Base-by-base conservation (phyloP, 2,888 invertebrate species). In the Pycnomerus fuliginosus region DNA sequence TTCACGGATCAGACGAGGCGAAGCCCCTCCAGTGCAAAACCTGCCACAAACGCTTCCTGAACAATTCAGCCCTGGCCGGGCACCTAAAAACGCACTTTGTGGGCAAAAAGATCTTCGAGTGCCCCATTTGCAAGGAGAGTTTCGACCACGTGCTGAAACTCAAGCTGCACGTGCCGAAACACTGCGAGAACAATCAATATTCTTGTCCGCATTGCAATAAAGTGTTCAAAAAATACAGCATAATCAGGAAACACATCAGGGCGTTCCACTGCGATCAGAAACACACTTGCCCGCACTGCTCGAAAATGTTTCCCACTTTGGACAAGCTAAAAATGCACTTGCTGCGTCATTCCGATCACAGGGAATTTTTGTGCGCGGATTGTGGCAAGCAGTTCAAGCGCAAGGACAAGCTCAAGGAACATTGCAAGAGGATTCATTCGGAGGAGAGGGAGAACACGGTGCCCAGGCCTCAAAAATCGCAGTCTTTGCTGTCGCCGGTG, bases 371-470 rank as follows among this genome's bases (percentile, higher is more conserved):
- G 49, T 90, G 90, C 62, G 80, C 84, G 2, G 79, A 82, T 60
- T 89, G 90, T 67, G 86, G 85, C 0, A 83, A 84, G 54, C 84
- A 84, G 64, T 89, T 88, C 65, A 87, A 87, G 61, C 75, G 88
- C 14, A 87, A 86, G 58, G 85, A 85, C 59, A 85, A 85, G 62
- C 69, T 88, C 32, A 81, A 81, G 53, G 85, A 85, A 55, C 88
- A 88, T 62, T 81, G 82, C 62, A 83, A 82, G 51, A 73, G 83
- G 40, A 79, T 83, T 74, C 86, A 87, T 66, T 61, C 63, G 0
- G 69, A 65, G 29, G 70, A 71, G 34, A 50, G 67, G 13, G 68
- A 68, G 47, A 78, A 78, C 40, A 72, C 75, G 0, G 65, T 55
- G 30, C 65, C 58, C 1, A 62, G 52, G 44, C 55, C 52, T 24